Base-by-base conservation (phyloP, 1,140 invertebrate genomes). In the Lepidurus couesii region DNA sequence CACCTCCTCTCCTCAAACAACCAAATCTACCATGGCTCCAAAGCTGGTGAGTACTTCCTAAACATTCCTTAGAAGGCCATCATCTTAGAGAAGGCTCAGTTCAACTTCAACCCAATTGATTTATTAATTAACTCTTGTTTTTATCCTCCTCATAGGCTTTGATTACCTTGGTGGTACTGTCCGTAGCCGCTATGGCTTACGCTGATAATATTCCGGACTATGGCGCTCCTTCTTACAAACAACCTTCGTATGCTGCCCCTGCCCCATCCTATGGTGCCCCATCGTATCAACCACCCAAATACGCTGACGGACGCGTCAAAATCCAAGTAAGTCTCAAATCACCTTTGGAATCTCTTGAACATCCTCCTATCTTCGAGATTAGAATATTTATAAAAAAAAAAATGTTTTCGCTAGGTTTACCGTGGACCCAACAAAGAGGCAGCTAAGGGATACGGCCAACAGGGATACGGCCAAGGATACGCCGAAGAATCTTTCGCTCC, bases 401-500 rank as follows among this genome's bases (percentile, higher is more conserved):
- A 53, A n/a, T 74, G 10, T 78, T 74, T 73, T 26, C 45, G 34
- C 21, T 42, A 82, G 75, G 81, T 82, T 11, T 83, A 83, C 80
- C 79, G 82, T 4, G 82, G 82, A 6, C 82, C 82, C 26, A 82
- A 79, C 81, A 65, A 34, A 34, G 34, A 34, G 34, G 4, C 34
- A 34, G 0, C 2, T 34, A 81, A 82, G 80, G 79, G 53, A 4
- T 75, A 75, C 26, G 26, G 75, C n/a, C 34, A 34, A 34, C 34
- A 77, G 45, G 73, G 75, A 77, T 47, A 44, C 43, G 73, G 78
- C 42, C 65, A 79, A 74, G 75, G 24, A 44, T 81, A 86, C 83
- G 16, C 83, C 53, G 13, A 84, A 82, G 42, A 79, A 79, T 13
- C 84, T 81, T 80, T 82, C 85, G 75, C 83, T 77, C 81, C 80